Base-by-base conservation (phyloP, 1,140 invertebrate species). In the Drosophila mayri region DNA sequence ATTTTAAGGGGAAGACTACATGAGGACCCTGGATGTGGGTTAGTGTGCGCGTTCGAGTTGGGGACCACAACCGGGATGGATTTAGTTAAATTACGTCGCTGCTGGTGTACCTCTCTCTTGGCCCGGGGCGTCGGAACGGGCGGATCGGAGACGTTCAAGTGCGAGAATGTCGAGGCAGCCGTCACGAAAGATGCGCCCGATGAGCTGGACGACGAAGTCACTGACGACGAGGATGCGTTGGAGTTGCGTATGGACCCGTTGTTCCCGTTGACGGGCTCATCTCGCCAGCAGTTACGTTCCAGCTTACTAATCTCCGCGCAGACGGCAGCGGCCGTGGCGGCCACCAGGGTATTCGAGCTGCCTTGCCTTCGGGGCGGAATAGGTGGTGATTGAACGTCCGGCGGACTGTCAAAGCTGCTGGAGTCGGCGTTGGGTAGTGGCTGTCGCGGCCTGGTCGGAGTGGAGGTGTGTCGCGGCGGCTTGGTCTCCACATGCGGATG, bases 21-120 rank as follows among this genome's bases (percentile, higher is more conserved):
- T 79, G 76, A 46, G 37, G 58, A n/a, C 63, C 63, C 41, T 35
- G 28, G 32, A 66, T 84, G 66, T 79, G 72, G 72, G 76, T 85
- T 81, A 75, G 65, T 74, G 76, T 76, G 49, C 58, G 49, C 58
- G 49, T 67, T 79, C 38, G 58, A 63, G 18, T 58, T 38, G 44
- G 68, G 63, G 35, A 78, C 85, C 86, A 76, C 63, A 88, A 88
- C 84, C 84, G 52, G 77, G 70, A 72, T 68, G 72, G 63, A 52
- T 63, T 85, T 81, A 79, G 50, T 55, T 25, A 77, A 70, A 52
- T 85, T 81, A 49, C 68, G 67, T 40, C 85, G 78, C 77, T 57
- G 78, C 78, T 81, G 62, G 50, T 81, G 88, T 92, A 91, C 88
- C 86, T 92, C 91, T 92, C 91, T 92, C 78, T 92, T 92, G 57